Conservation (phyloP, 2,888 invertebrate species). For the Pheosia tremula region DNA sequence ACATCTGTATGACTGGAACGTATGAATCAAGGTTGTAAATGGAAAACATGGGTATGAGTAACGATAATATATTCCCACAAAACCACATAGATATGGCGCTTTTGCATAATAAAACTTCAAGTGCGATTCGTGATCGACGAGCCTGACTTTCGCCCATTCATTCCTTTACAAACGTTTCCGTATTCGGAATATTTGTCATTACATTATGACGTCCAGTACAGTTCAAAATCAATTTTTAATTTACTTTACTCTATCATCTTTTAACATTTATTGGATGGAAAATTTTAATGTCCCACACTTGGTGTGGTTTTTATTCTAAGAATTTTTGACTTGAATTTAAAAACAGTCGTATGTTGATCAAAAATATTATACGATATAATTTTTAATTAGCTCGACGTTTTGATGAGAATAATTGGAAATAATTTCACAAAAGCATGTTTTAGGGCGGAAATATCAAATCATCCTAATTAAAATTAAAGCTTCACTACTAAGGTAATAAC, state of each 20-base stretch:
- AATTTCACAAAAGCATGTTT: constrained; percentile 45
- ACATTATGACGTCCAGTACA: constrained; percentile 6
- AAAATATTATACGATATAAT: neutral
- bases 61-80: constrained; percentile 38
- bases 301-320: constrained; percentile 8
- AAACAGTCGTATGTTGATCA: neutral
- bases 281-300: constrained; percentile 17
- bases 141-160: constrained; percentile 69
- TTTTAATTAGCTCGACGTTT: neutral
- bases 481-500: constrained; percentile 52
- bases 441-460: constrained; percentile 66
- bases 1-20: constrained; percentile 8
- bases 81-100: constrained; percentile 45
- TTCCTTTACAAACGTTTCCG: constrained; percentile 33
- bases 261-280: constrained; percentile 10
- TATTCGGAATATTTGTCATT: constrained; percentile 17
- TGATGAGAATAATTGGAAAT: constrained; percentile 35
- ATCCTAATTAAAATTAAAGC: constrained; percentile 64
- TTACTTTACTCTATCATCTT: constrained; percentile 15
- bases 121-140: constrained; percentile 52
- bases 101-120: constrained; percentile 48
- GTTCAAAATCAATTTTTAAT: constrained; percentile 22
- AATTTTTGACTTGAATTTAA: neutral
- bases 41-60: constrained; percentile 34
- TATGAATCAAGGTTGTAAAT: constrained; percentile 30